Evolutionary conservation across 2,888 invertebrate genomes (phyloP).

Genomic region (Coecobrya sp.): DNA sequence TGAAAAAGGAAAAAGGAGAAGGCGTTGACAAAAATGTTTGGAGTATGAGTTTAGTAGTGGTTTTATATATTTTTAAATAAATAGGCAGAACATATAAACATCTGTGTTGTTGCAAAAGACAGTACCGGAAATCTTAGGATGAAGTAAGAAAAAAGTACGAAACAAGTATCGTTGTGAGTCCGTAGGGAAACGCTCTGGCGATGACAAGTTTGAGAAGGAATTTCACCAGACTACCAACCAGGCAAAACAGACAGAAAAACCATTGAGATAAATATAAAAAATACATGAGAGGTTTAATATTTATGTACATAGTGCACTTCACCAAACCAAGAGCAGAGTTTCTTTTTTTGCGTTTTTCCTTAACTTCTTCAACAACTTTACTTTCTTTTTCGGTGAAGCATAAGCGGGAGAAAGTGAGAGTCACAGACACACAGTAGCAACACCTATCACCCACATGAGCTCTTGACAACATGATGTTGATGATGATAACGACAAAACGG

Average conservation of each 20-base stretch:
- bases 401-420: not conserved
- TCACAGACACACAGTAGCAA: not conserved
- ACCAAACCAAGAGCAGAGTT: slow-evolving; percentile 13
- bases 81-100: not conserved
- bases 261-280: slow-evolving; percentile 5
- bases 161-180: slow-evolving; percentile 76
- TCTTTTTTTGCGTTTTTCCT: slow-evolving; percentile 40
- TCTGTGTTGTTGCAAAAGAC: slow-evolving; percentile 56
- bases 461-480: slow-evolving; percentile 40
- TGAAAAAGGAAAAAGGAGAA: not conserved
- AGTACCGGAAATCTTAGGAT: slow-evolving; percentile 64
- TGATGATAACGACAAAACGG: slow-evolving; percentile 15
- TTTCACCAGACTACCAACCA: slow-evolving; percentile 8
- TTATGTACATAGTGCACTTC: slow-evolving; percentile 34
- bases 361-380: slow-evolving; percentile 36
- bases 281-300: slow-evolving; percentile 22
- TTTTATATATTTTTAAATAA: not conserved
- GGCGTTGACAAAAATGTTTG: not conserved
- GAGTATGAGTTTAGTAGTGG: not conserved
- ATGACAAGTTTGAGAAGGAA: slow-evolving; percentile 72
- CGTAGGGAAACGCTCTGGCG: slow-evolving; percentile 74
- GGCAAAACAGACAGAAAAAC: not conserved
- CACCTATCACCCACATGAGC: slow-evolving; percentile 62
- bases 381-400: not conserved
- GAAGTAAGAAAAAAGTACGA: not conserved